phyloP scores from a whole-genome alignment of 2,888 invertebrate species.

The Galeopsomyia nigrocyanea region DNA sequence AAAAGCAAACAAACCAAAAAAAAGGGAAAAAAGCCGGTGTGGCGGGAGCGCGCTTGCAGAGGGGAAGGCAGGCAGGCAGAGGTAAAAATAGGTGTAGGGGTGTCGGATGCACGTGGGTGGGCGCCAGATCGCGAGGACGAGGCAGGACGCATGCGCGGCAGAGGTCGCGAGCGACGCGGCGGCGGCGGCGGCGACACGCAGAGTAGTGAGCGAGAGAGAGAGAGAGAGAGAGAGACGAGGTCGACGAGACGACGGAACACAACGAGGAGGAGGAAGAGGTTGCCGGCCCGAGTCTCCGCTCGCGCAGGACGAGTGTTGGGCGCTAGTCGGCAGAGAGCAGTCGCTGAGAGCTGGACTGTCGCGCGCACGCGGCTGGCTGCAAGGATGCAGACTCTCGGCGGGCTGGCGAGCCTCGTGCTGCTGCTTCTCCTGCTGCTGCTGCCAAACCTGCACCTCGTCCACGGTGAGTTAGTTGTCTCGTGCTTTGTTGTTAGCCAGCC shows the following conservation, averaged over 20 bases:
- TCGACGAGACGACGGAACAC: too few relatives aligned
- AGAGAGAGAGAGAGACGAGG: too few relatives aligned
- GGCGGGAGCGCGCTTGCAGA: too few relatives aligned
- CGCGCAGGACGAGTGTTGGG: slow-evolving; percentile 54
- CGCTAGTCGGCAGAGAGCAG: background rate
- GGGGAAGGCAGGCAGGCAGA: too few relatives aligned
- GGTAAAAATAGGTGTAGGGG: background rate
- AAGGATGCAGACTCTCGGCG: too few relatives aligned
- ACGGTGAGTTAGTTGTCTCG: slow-evolving; percentile 32
- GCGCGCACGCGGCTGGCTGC: background rate
- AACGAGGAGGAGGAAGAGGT: too few relatives aligned
- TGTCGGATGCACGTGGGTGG: slow-evolving; percentile 49
- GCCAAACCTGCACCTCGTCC: slow-evolving; percentile 6
- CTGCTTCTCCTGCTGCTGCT: slow-evolving; percentile 14
- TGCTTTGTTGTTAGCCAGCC: slow-evolving; percentile 8
- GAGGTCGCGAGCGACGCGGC: slow-evolving; percentile 3
- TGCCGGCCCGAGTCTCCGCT: slow-evolving; percentile 48
- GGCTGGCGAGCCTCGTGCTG: slow-evolving; percentile 1
- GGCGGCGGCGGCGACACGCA: background rate
- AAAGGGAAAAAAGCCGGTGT: too few relatives aligned
- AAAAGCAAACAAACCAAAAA: too few relatives aligned
- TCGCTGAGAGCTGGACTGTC: background rate
- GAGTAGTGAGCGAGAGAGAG: too few relatives aligned
- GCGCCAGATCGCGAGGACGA: background rate
- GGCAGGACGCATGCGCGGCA: slow-evolving; percentile 62